Base-by-base conservation (phyloP, 2,888 invertebrate species). In the Antitype chi region DNA sequence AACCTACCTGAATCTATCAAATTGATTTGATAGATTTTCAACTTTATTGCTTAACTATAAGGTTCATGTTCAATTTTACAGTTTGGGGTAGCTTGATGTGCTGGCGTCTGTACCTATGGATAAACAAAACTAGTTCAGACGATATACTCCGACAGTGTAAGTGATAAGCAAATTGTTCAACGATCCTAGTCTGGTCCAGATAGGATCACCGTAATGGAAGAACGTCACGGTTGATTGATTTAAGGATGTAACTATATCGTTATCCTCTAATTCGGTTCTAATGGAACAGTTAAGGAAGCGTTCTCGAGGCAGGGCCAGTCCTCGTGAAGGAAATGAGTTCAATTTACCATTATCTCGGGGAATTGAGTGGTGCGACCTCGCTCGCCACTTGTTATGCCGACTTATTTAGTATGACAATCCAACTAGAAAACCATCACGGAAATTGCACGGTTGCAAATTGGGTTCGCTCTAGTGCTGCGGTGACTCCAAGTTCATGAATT, bases 291-390 rank as follows among this genome's bases (percentile, higher is more conserved):
- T 92, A 92, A 91, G 92, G 92, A 93, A 92, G 89, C 88, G 91
- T 90, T 91, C 89, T 90, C 81, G 81, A 89, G 88, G 86, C 91
- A 87, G 89, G 79, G 87, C 85, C 88, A 82, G 87, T 87, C 88
- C 88, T 92, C 91, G 89, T 91, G 89, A 88, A 93, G 94, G 95
- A 95, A 96, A 95, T 94, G 93, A 93, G 93, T 93, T 93, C 94
- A 94, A 95, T 95, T 95, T 94, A 92, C 92, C 91, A 95, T 95
- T 95, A 94, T 94, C 94, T 94, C 92, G 91, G 91, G 80, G 91
- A 94, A 93, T 93, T 91, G 93, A 91, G 89, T 92, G 90, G 90
- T 88, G 89, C 88, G 90, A 89, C 90, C 90, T 91, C 91, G 87
- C 90, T 89, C 89, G 88, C 89, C 87, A 87, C 90, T 90, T 91